Percentiles rank a stretch among this genome's conserved stretches.
Conservation (phyloP, 2,113 vertebrate genomes). For the Puffinus mauretanicus region DNA sequence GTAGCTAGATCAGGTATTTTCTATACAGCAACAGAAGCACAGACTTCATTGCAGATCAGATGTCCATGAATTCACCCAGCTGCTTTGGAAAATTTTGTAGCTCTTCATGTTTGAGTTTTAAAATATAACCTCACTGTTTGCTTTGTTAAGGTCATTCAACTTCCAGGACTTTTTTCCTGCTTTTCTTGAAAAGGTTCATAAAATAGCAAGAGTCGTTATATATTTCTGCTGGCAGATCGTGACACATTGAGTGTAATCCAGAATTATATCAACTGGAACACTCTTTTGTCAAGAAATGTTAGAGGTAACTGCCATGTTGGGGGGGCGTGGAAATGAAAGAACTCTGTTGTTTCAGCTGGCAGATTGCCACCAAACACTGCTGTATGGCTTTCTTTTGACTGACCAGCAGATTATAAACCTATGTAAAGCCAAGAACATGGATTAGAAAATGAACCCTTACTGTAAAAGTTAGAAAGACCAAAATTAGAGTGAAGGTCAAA, state of each 20-base stretch:
- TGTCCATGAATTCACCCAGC: not conserved
- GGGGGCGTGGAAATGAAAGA: not conserved
- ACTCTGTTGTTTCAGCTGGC: not conserved
- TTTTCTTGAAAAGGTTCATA: not conserved
- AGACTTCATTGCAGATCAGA: not conserved
- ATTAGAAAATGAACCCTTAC: not conserved
- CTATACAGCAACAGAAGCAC: not conserved
- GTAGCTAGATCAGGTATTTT: not conserved
- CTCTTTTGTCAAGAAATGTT: not conserved
- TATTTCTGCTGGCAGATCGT: not conserved
- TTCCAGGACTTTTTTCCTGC: not conserved
- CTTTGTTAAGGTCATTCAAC: not conserved
- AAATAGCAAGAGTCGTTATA: not conserved
- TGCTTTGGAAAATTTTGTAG: not conserved
- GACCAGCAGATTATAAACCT: not conserved
- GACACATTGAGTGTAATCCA: not conserved
- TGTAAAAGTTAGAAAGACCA: not conserved
- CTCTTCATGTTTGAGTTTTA: not conserved
- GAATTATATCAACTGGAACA: not conserved
- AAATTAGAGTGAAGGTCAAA: not conserved
- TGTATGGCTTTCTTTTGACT: not conserved
- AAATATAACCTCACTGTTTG: not conserved
- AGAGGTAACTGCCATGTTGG: not conserved
- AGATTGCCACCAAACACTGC: not conserved
- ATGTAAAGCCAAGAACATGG: not conserved